Evolutionary conservation across 23 tunicate species (phyloP).

Genomic region (Ascidia mentula): DNA sequence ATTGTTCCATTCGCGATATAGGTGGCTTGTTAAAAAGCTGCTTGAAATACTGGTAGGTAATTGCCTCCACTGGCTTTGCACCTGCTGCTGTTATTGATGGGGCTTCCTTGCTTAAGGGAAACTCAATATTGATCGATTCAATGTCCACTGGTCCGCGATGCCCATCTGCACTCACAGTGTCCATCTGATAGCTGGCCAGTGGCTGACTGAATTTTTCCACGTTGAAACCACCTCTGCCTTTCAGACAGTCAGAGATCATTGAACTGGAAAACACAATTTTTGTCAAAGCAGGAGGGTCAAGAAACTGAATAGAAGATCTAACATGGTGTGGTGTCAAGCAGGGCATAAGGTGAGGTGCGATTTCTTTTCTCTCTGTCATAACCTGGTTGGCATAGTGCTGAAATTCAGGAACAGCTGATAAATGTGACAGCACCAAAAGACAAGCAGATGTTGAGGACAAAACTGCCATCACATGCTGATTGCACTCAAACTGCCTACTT

Average conservation of each 20-base stretch:
- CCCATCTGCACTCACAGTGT: conserved; percentile 49
- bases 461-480: not conserved
- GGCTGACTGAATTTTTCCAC: conserved; percentile 67
- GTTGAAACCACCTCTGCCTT: conserved; percentile 57
- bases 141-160: conserved; percentile 51
- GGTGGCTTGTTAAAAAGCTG: conserved; percentile 54
- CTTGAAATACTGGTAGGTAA: conserved; percentile 75
- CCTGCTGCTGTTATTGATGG: conserved; percentile 31
- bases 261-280: conserved; percentile 29
- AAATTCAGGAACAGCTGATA: conserved; percentile 69
- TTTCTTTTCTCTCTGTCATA: conserved; percentile 16
- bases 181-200: conserved; percentile 29
- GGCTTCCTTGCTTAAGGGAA: conserved; percentile 18
- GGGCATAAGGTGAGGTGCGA: conserved; percentile 36
- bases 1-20: conserved; percentile 26
- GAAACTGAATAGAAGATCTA: not conserved
- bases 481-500: not conserved
- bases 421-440: conserved; percentile 55
- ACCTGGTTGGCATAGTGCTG: conserved; percentile 61
- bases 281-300: not conserved
- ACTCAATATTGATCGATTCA: conserved; percentile 66
- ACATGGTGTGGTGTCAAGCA: not conserved
- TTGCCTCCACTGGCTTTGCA: conserved; percentile 39
- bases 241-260: conserved; percentile 44
- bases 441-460: conserved; percentile 34